Conservation (phyloP, 2,888 invertebrate species). For the Oscheius sp. region DNA sequence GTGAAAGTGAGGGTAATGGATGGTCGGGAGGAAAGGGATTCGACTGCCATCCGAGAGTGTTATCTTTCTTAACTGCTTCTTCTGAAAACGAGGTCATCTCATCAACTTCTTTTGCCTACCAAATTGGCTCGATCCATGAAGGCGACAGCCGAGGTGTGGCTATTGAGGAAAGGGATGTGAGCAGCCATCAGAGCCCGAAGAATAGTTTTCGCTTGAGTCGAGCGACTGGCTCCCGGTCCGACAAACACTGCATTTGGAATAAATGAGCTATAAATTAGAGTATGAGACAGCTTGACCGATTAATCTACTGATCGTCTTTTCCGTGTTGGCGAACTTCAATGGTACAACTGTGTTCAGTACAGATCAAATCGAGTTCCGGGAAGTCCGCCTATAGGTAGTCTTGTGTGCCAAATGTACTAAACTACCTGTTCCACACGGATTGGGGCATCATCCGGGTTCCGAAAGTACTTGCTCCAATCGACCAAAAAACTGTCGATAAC, state of each 20-base stretch:
- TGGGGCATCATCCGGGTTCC: conserved; percentile 43
- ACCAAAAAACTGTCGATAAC: conserved; percentile 41
- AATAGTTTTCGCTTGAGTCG: conserved; percentile 51
- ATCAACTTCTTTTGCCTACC: conserved; percentile 17
- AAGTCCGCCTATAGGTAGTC: conserved; percentile 47
- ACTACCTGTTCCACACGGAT: conserved; percentile 58
- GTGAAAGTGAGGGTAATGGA: conserved; percentile 62
- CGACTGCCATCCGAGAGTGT: conserved; percentile 51
- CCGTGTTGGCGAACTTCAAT: conserved; percentile 53
- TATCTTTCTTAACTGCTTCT: conserved; percentile 56
- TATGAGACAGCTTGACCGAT: not conserved
- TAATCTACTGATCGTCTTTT: conserved; percentile 44
- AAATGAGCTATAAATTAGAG: conserved; percentile 35
- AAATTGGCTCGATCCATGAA: conserved; percentile 59
- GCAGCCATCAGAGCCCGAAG: conserved; percentile 54
- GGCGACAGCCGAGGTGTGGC: conserved; percentile 47
- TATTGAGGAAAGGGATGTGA: conserved; percentile 56
- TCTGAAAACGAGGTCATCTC: conserved; percentile 35
- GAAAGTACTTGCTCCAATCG: conserved; percentile 57
- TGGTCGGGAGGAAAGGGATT: conserved; percentile 59
- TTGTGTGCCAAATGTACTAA: not conserved
- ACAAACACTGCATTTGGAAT: conserved; percentile 51
- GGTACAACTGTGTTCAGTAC: conserved; percentile 54
- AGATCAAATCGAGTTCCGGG: conserved; percentile 56
- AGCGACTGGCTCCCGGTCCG: conserved; percentile 51